A percentile compares a stretch with the other conserved stretches of the same genome.
These are phyloP conservation scores for Metalampra italica DNA, from an alignment of 2,888 invertebrate genomes.

Conservation along the genomic window DNA sequence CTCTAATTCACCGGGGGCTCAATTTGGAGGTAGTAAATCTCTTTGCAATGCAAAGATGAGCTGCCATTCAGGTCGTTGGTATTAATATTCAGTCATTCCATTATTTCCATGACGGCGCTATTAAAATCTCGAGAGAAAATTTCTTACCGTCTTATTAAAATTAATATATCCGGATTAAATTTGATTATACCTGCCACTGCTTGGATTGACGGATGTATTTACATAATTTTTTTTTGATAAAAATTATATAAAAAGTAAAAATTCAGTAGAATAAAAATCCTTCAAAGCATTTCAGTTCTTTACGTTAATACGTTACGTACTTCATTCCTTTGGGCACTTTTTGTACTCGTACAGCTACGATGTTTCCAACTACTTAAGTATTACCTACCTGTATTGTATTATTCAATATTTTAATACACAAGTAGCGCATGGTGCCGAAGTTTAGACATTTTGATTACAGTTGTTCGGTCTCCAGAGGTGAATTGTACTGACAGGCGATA, in stretches of 20 bases:
- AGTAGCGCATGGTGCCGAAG: conserved; percentile 17
- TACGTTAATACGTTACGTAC: too few species aligned
- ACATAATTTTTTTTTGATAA: background rate
- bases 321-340: too few species aligned
- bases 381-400: too few species aligned
- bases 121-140: conserved; percentile 52
- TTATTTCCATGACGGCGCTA: conserved; percentile 57
- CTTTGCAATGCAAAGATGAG: conserved; percentile 59
- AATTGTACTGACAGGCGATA: background rate
- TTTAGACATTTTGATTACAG: conserved; percentile 37
- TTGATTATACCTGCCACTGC: conserved; percentile 32
- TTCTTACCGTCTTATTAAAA: conserved; percentile 42
- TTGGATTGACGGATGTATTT: conserved; percentile 2
- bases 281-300: too few species aligned
- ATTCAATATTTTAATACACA: background rate
- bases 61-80: conserved; percentile 51
- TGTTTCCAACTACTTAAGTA: too few species aligned
- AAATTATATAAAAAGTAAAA: too few species aligned
- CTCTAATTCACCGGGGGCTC: background rate
- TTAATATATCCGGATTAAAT: conserved; percentile 43
- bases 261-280: too few species aligned
- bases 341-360: too few species aligned
- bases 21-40: conserved; percentile 33
- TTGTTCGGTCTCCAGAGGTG: conserved; percentile 24
- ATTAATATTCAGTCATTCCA: conserved; percentile 64